Evolutionary conservation across 2,113 vertebrate species (phyloP).

Genomic region (Astur gentilis): DNA sequence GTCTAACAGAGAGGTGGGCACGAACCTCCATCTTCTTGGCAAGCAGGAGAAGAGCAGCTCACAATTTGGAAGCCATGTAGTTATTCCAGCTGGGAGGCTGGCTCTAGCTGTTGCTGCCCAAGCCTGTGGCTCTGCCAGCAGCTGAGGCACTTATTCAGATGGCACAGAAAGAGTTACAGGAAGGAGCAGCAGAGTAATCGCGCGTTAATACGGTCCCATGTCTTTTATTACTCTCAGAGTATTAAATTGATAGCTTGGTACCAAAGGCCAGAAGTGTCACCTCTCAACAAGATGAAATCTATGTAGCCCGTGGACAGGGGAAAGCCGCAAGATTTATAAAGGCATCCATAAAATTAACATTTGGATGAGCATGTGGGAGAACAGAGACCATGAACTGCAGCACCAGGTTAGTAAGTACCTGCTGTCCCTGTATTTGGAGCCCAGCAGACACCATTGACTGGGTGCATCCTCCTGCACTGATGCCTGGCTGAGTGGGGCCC

Average conservation of each 20-base stretch:
- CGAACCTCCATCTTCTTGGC: not conserved
- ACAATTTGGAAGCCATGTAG: not conserved
- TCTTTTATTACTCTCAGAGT: constrained; percentile 2
- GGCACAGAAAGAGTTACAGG: not conserved
- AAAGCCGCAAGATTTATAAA: constrained; percentile 67
- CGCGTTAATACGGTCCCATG: not conserved
- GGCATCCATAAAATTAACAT: constrained; percentile 66
- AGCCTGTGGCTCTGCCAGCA: not conserved
- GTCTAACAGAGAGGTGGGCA: not conserved
- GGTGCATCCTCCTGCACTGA: not conserved
- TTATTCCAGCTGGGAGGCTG: not conserved
- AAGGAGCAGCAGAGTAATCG: not conserved
- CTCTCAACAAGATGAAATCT: constrained; percentile 72
- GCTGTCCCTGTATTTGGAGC: not conserved
- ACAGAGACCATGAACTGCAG: not conserved
- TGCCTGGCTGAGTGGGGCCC: not conserved
- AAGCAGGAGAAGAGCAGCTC: not conserved
- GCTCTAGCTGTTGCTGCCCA: not conserved
- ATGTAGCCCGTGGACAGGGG: not conserved
- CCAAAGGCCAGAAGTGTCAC: constrained; percentile 70
- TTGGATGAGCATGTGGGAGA: constrained; percentile 31
- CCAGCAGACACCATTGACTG: not conserved
- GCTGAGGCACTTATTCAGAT: not conserved
- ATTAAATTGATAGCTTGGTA: constrained; percentile 65
- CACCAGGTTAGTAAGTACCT: not conserved